Evolutionary conservation across 2,113 vertebrate genomes (phyloP).

Genomic region (Carassius carassius): DNA sequence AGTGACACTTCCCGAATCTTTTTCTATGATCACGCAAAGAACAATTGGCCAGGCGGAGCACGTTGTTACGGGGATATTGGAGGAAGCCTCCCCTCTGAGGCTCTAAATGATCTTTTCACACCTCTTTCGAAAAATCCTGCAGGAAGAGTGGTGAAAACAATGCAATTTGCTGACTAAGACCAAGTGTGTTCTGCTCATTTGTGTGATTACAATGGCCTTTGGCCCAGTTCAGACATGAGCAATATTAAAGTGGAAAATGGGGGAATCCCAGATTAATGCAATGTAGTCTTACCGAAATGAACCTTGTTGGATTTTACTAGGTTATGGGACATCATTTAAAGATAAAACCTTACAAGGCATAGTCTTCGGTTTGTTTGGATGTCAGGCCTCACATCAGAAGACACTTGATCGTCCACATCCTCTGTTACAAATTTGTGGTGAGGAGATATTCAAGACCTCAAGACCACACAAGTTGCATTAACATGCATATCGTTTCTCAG

Average conservation of each 20-base stretch:
- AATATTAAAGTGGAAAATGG: slow-evolving; percentile 70
- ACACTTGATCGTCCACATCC: slow-evolving; percentile 50
- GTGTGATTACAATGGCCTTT: slow-evolving; percentile 76
- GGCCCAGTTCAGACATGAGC: slow-evolving; percentile 41
- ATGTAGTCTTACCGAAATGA: neutral
- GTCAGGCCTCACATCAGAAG: slow-evolving; percentile 36
- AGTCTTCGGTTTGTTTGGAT: slow-evolving; percentile 45
- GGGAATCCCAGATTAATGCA: slow-evolving; percentile 54
- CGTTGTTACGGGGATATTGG: slow-evolving; percentile 73
- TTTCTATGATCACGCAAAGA: slow-evolving; percentile 80
- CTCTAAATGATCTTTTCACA: slow-evolving; percentile 78
- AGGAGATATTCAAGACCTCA: slow-evolving; percentile 50
- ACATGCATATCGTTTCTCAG: slow-evolving; percentile 51
- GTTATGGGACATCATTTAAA: neutral
- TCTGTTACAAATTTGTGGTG: slow-evolving; percentile 48
- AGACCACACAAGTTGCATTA: slow-evolving; percentile 58
- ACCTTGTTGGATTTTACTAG: neutral
- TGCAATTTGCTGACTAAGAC: slow-evolving; percentile 71
- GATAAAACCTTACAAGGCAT: slow-evolving; percentile 20
- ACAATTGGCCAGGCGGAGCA: slow-evolving; percentile 75
- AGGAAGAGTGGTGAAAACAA: slow-evolving; percentile 75
- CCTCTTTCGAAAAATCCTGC: slow-evolving; percentile 71
- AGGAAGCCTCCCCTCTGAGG: slow-evolving; percentile 76
- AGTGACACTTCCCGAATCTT: slow-evolving; percentile 84
- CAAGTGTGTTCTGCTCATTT: slow-evolving; percentile 72